phyloP scores from a whole-genome alignment of 1,140 invertebrate genomes.

The Brachionus rotundiformis region DNA sequence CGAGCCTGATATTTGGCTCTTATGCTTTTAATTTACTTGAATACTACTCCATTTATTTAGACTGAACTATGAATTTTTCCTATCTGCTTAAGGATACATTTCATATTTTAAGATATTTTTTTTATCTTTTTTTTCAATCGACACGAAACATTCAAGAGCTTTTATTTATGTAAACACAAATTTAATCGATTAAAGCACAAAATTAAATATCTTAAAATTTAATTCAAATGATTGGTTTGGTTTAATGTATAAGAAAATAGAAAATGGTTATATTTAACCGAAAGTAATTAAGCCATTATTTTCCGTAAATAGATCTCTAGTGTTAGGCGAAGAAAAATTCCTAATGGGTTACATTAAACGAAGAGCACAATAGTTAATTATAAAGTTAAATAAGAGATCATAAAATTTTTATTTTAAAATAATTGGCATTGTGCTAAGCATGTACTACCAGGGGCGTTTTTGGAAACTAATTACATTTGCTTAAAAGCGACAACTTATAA shows the following conservation, averaged over 20 bases:
- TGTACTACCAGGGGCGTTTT: neutral
- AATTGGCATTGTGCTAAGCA: neutral
- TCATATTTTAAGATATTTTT: neutral
- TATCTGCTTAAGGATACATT: neutral
- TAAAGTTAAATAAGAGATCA: neutral
- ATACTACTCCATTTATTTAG: neutral
- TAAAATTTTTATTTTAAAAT: neutral
- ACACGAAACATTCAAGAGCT: slow-evolving; percentile 7
- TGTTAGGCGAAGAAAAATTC: neutral
- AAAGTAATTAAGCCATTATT: slow-evolving; percentile 12
- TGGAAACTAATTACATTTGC: neutral
- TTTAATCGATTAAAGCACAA: slow-evolving; percentile 8
- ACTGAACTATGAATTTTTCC: neutral
- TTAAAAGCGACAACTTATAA: neutral
- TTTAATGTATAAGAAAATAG: neutral
- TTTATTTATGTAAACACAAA: slow-evolving; percentile 4
- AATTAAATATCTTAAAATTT: neutral
- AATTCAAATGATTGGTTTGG: slow-evolving; percentile 8
- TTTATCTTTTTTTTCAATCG: neutral
- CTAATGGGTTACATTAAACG: neutral
- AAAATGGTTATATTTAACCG: neutral
- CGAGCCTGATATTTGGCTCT: neutral
- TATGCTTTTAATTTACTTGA: neutral
- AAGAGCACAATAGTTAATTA: neutral
- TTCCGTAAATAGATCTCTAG: slow-evolving; percentile 12